Base-by-base conservation (phyloP, 1,140 invertebrate species). In the Drosophila orena region DNA sequence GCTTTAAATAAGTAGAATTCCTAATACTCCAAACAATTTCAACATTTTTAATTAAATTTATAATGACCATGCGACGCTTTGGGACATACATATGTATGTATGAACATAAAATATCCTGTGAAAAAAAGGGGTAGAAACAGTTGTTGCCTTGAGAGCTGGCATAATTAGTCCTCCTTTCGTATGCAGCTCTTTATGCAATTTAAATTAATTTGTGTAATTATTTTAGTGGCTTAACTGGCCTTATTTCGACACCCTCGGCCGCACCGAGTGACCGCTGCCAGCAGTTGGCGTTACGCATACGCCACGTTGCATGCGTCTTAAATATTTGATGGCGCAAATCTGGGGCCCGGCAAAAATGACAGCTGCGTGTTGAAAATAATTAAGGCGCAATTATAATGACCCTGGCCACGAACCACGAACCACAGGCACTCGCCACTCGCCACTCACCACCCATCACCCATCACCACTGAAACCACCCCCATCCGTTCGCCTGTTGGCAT, bases 131-230 rank as follows among this genome's bases (percentile, higher is more conserved):
- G 38, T 74, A 64, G n/a, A n/a, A 40, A 8, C 2, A 17, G 34
- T 50, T 24, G 30, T 24, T 24, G 44, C 40, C 57, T 64, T 43
- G 15, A 27, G 3, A 38, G n/a, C 43, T 15, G 42, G 42, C 38
- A 58, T 68, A 42, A 64, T 22, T 56, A 37, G 42, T 37, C 43
- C 43, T 17, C n/a, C 52, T 54, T 58, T 64, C 42, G 46, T 57
- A 50, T 70, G 54, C 74, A 47, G 24, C 56, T 40, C 62, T 79
- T 83, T 77, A 79, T 88, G 84, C 79, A 88, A 83, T 89, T 89
- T 88, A 88, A 89, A 89, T 79, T 89, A 89, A 83, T 88, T 89
- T 84, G 70, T 64, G 76, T 89, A 88, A 88, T 88, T 88, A 88
- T 77, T 72, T 89, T 79, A 83, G 84, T 83, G 71, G 47, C 76